Conservation (phyloP, 2,888 invertebrate genomes). For the Hesperia comma region DNA sequence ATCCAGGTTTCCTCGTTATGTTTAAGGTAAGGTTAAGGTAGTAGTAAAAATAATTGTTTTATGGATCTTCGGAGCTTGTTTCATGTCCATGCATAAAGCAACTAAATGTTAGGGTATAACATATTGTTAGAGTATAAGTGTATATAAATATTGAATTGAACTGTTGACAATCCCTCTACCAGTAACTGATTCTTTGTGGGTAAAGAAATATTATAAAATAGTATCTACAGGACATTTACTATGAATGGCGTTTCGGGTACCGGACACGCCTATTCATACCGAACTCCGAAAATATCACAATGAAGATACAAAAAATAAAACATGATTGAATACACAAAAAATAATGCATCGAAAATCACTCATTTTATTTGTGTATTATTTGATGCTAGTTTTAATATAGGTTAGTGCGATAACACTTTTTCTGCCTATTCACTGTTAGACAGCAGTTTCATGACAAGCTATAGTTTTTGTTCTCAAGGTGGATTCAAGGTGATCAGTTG, state of each 20-base stretch:
- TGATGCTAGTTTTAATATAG: constrained; percentile 24
- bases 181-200: too few species aligned
- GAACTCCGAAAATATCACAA: neutral
- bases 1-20: too few species aligned
- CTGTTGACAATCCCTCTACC: too few species aligned
- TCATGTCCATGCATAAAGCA: too few species aligned
- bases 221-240: neutral
- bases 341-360: constrained; percentile 4
- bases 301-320: constrained; percentile 13
- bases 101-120: too few species aligned
- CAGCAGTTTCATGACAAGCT: constrained; percentile 50
- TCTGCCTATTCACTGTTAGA: constrained; percentile 50
- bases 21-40: too few species aligned
- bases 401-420: constrained; percentile 22
- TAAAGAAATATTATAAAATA: too few species aligned
- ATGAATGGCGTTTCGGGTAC: constrained; percentile 11
- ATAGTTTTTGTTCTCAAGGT: constrained; percentile 52
- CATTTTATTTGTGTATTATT: constrained; percentile 20
- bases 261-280: neutral
- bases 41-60: too few species aligned
- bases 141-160: too few species aligned
- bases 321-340: neutral
- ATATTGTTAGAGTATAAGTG: too few species aligned
- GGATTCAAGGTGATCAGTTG: constrained; percentile 44
- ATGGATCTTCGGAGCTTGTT: too few species aligned